Evolutionary conservation across 2,888 invertebrate genomes (phyloP).

Genomic region (Barypeithes pellucidus): DNA sequence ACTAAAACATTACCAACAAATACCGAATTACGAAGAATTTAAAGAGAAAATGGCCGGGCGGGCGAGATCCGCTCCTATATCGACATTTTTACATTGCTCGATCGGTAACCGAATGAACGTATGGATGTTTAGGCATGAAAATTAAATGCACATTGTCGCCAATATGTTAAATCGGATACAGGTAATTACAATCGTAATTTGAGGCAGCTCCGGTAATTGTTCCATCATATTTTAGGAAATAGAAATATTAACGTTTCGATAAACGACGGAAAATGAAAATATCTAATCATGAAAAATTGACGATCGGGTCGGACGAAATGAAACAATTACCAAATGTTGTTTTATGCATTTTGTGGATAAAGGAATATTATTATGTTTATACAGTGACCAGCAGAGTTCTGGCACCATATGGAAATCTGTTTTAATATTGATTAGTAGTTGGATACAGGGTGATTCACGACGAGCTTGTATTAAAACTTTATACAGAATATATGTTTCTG

Average conservation of each 20-base stretch:
- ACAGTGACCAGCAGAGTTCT: too few species aligned
- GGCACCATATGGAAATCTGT: too few species aligned
- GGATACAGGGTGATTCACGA: too few species aligned
- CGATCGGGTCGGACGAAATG: conserved; percentile 3
- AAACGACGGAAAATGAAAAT: conserved; percentile 40
- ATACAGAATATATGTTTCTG: too few species aligned
- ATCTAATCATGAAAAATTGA: conserved; percentile 46
- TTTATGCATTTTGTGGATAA: too few species aligned
- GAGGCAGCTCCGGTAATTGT: conserved; percentile 52
- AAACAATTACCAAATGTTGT: conserved; percentile 7
- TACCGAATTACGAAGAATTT: conserved; percentile 20
- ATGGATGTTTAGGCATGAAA: conserved; percentile 49
- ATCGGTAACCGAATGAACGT: conserved; percentile 29
- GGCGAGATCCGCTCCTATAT: conserved; percentile 2
- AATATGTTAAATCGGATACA: conserved; percentile 48
- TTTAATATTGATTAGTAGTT: too few species aligned
- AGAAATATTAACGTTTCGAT: conserved; percentile 52
- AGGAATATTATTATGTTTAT: too few species aligned
- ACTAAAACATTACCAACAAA: conserved; percentile 9
- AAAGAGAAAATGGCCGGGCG: conserved; percentile 13
- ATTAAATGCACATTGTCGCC: conserved; percentile 52
- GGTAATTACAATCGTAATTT: conserved; percentile 49
- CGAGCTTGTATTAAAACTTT: too few species aligned
- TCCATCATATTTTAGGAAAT: conserved; percentile 55
- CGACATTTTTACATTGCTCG: conserved; percentile 47